Conservation (phyloP, 2,113 vertebrate genomes). For the Eira barbara region DNA sequence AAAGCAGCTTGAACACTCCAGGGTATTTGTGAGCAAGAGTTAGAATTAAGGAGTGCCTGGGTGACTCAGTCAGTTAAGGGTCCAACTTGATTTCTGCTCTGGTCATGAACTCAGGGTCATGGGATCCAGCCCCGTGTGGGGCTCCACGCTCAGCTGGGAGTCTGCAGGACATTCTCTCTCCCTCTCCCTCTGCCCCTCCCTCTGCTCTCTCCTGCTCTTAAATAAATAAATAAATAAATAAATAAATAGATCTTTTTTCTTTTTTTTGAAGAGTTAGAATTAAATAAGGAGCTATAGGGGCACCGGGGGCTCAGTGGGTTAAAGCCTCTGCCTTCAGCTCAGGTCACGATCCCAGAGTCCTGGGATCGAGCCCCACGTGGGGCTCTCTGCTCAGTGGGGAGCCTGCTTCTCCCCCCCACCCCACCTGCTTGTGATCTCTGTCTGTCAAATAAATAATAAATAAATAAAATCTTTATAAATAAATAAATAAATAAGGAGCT, state of each 20-base stretch:
- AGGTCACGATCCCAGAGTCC: too few relatives aligned
- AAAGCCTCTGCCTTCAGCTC: too few relatives aligned
- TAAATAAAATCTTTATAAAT: background rate
- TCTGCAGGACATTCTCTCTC: background rate
- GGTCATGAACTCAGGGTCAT: background rate
- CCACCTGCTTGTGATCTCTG: too few relatives aligned
- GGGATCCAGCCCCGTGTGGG: background rate
- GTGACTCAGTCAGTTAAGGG: background rate
- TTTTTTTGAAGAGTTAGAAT: too few relatives aligned
- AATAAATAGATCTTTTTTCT: background rate
- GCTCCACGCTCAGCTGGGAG: background rate
- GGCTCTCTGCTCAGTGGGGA: too few relatives aligned
- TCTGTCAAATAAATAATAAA: background rate
- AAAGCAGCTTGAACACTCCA: background rate
- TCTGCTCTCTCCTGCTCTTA: background rate
- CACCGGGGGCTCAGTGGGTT: too few relatives aligned
- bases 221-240: background rate
- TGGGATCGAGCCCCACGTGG: too few relatives aligned
- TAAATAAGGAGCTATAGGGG: background rate
- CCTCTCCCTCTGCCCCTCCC: background rate
- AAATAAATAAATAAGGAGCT: background rate
- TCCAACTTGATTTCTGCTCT: background rate
- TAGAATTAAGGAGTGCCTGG: background rate
- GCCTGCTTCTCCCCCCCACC: too few relatives aligned
- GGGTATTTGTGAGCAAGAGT: background rate